phyloP scores from a whole-genome alignment of 1,140 invertebrate genomes.

The Nephila pilipes region DNA sequence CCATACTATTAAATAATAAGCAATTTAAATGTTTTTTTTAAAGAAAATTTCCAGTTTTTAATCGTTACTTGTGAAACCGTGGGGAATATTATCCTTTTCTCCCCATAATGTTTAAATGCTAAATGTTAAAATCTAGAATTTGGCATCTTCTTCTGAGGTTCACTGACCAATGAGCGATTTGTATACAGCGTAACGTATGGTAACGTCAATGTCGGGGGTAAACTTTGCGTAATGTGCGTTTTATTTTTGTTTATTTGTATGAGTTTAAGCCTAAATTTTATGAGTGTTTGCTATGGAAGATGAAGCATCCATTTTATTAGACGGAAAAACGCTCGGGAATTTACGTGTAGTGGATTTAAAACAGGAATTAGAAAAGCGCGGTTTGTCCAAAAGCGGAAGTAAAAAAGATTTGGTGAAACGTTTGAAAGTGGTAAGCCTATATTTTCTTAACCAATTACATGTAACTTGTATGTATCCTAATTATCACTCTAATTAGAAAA shows the following conservation, averaged over 20 bases:
- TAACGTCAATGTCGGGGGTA: constrained; percentile 38
- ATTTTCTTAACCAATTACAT: neutral
- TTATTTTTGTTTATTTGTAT: constrained; percentile 73
- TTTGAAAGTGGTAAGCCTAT: constrained; percentile 82
- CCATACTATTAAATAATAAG: too few relatives aligned
- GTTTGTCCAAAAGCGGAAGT: constrained; percentile 83
- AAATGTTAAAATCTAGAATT: neutral
- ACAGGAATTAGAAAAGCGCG: constrained; percentile 83
- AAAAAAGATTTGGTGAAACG: constrained; percentile 84
- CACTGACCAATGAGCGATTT: constrained; percentile 64
- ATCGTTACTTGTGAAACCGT: too few relatives aligned
- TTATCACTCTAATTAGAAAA: neutral
- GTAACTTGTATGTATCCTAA: neutral
- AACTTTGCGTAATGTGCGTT: constrained; percentile 70
- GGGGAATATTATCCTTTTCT: too few relatives aligned
- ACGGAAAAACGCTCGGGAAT: constrained; percentile 80
- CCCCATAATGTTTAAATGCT: neutral
- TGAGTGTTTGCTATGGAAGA: constrained; percentile 64
- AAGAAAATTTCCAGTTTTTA: too few relatives aligned
- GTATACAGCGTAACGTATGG: constrained; percentile 63
- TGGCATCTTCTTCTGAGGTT: constrained; percentile 9
- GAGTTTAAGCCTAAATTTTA: constrained; percentile 67
- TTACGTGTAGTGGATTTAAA: constrained; percentile 84
- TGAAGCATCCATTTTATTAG: constrained; percentile 62
- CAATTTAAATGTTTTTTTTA: too few relatives aligned